These are phyloP conservation scores for Monomorium pharaonis DNA, from an alignment of 1,140 invertebrate species.

Conservation along the genomic window DNA sequence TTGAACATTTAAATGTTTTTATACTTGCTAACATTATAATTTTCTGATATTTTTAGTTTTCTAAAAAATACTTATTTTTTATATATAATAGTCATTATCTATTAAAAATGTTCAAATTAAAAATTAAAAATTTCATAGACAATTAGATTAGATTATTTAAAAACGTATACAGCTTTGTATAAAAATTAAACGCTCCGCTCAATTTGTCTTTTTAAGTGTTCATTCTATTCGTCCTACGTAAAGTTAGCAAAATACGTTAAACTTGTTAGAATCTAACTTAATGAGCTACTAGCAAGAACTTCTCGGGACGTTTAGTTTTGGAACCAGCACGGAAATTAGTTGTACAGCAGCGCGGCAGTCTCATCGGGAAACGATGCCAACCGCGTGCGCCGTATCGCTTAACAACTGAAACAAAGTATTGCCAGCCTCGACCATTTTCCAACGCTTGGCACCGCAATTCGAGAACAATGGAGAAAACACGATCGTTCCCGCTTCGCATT, in stretches of 20 bases:
- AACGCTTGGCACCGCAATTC: slow-evolving; percentile 17
- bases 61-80: not conserved
- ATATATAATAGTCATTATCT: not conserved
- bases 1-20: slow-evolving; percentile 12
- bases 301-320: slow-evolving; percentile 26
- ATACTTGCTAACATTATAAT: not conserved
- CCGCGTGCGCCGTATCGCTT: slow-evolving; percentile 26
- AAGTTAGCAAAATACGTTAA: slow-evolving; percentile 32
- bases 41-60: not conserved
- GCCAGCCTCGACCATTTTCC: slow-evolving; percentile 18
- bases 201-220: not conserved
- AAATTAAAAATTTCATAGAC: no score
- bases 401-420: slow-evolving; percentile 47
- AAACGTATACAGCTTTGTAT: not conserved
- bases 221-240: not conserved
- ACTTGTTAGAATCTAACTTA: slow-evolving; percentile 48
- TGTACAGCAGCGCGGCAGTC: slow-evolving; percentile 5
- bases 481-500: not conserved
- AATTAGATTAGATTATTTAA: not conserved
- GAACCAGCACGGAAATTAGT: slow-evolving; percentile 34
- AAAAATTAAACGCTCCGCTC: not conserved
- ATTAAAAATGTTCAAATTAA: no score
- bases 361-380: slow-evolving; percentile 39
- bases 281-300: slow-evolving; percentile 43
- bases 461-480: slow-evolving; percentile 8